Base-by-base conservation (phyloP, 2,797 vertebrate genomes). In the Parambassis ranga region DNA sequence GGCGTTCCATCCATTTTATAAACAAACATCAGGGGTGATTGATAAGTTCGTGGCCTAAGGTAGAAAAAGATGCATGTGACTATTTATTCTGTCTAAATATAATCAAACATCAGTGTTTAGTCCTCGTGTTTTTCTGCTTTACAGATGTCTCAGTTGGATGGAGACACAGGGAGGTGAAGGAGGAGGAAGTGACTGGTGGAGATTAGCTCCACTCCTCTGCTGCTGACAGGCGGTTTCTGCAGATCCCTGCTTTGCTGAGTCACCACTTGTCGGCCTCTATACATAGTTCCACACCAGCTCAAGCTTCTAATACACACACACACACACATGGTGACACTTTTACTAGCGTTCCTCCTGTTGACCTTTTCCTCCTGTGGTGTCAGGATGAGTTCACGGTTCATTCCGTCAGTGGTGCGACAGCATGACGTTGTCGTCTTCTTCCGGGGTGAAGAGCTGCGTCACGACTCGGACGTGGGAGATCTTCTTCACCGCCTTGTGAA, bases 401-500 rank as follows among this genome's bases (percentile, higher is more conserved):
- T n/a, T 28, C 47, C 1, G 35, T 91, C 80, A 90, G 76, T 87
- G 87, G 66, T 89, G 92, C 9, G 42, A 47, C 66, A 91, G 77
- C 89, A 89, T 72, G 62, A 90, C 70, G 27, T 84, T 89, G 61
- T 28, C 51, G 2, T 90, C 73, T 0, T 91, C 89, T 2, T 92
- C 85, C 2, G 37, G 48, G 16, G 58, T 10, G 31, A 70, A 52
- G 32, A 89, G 33, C 51, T 89, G 84, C 11, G 84, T 79, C 51
- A 91, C 79, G 1, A 87, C 79, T 0, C 83, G 87, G 51, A 92
- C 71, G 10, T 88, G 82, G 2, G 90, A 65, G 73, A 93, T 82
- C 82, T 87, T 91, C 83, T 65, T 91, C 65, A 92, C 91, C 0
- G 89, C 89, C 65, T 91, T 92, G 55, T 93, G 89, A 43, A 93